Evolutionary conservation across 2,797 vertebrate genomes (phyloP).

Genomic region (Tauraco hartlaubi): DNA sequence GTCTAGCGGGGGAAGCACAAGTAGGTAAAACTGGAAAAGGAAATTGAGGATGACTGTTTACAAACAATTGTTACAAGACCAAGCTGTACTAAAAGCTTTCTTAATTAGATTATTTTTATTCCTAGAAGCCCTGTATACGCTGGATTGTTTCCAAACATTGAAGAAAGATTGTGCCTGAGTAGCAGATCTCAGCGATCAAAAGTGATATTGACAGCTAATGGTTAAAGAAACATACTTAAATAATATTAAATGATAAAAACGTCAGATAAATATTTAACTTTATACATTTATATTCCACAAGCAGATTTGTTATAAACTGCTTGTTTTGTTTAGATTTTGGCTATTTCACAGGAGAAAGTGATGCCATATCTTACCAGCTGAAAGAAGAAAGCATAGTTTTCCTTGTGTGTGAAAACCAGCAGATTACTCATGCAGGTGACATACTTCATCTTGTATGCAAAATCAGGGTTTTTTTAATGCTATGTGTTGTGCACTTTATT

Average conservation of each 20-base stretch:
- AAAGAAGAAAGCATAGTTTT: constrained; percentile 76
- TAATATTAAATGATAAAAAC: neutral
- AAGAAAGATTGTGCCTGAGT: neutral
- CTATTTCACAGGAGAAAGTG: constrained; percentile 62
- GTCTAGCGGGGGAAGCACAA: neutral
- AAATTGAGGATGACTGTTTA: neutral
- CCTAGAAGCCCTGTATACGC: neutral
- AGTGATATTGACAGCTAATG: neutral
- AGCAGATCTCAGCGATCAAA: neutral
- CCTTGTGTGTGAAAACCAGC: constrained; percentile 71
- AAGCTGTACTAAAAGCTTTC: neutral
- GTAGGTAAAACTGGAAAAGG: neutral
- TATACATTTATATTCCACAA: neutral
- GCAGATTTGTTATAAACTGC: neutral
- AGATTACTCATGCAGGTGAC: constrained; percentile 74
- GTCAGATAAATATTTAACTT: neutral
- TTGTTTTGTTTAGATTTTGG: constrained; percentile 78
- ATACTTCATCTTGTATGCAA: neutral
- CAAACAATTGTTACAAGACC: neutral
- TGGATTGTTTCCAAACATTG: neutral
- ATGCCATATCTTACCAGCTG: neutral
- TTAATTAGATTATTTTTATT: neutral
- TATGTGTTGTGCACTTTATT: neutral
- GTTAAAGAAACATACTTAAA: neutral
- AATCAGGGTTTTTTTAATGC: neutral